Evolutionary conservation across 2,113 vertebrate species (phyloP).

Genomic region (Tragelaphus imberbis): DNA sequence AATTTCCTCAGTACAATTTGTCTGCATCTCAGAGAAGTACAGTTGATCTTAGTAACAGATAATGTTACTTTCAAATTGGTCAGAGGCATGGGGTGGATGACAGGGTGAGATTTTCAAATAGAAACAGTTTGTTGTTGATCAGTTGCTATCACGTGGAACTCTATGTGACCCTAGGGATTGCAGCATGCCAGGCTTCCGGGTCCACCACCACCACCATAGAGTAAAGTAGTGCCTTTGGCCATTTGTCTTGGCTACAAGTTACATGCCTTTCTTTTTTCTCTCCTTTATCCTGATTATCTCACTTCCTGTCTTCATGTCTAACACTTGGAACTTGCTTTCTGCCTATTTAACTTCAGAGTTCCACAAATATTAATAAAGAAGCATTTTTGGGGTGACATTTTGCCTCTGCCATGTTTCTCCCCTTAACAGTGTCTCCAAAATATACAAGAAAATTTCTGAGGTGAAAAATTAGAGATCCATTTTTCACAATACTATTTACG

Average conservation of each 20-base stretch:
- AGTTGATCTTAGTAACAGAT: not conserved
- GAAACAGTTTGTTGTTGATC: not conserved
- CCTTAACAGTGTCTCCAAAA: not conserved
- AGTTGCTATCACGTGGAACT: not conserved
- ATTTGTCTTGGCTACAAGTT: not conserved
- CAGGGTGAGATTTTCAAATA: not conserved
- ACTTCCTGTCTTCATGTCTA: not conserved
- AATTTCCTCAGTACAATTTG: not conserved
- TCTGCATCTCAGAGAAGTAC: not conserved
- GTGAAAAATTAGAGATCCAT: not conserved
- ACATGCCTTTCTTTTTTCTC: not conserved
- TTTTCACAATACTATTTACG: not conserved
- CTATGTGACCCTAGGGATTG: not conserved
- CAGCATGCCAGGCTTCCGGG: not conserved
- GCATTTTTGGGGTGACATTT: not conserved
- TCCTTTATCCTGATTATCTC: not conserved
- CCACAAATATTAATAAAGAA: not conserved
- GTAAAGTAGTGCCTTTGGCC: not conserved
- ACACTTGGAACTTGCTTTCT: not conserved
- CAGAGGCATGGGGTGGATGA: accelerated
- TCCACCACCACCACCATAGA: not conserved
- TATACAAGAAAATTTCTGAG: not conserved
- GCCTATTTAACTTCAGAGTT: not conserved
- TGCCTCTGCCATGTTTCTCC: not conserved
- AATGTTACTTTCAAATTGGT: not conserved